Base-by-base conservation (phyloP, 1,140 invertebrate genomes). In the Halictus rubicundus region DNA sequence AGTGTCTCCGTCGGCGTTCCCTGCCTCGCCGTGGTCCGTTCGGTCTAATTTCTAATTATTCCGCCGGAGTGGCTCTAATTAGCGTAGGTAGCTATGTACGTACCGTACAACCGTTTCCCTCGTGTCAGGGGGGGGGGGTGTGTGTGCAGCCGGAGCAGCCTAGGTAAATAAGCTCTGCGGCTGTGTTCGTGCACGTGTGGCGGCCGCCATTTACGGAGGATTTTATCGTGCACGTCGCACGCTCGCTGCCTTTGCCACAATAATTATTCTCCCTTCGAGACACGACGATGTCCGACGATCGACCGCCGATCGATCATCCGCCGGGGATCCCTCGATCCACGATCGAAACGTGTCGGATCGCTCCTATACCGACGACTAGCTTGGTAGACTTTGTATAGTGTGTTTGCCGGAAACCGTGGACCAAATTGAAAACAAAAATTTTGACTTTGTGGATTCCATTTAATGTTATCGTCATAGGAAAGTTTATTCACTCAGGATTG, bases 21-120 rank as follows among this genome's bases (percentile, higher is more conserved):
- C 78, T 59, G 16, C 49, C 54, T 60, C 12, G 14, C 4, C 59
- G 54, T 37, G 61, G 72, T 82, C 79, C 73, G 78, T 83, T 87
- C 78, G 70, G 83, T 83, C 83, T 88, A 88, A 87, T 88, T 86
- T 87, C 84, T 87, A 88, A 87, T 87, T 88, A 87, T 87, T 88
- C 82, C 86, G 79, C 84, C 75, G 80, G 85, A 82, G 72, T 88
- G 80, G 74, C 81, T 87, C 87, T 86, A 88, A 88, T 88, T 88
- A 88, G 81, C 85, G 84, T 85, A 77, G 81, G 75, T 80, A 83
- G 82, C 57, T 60, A 60, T 19, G 57, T 59, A 46, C 25, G 42
- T 46, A 46, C 61, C 49, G 54, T 79, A 73, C 70, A 79, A 79
- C 77, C 73, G 77, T 64, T 79, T 66, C 70, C 32, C 16, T 19